Conservation (phyloP, 2,113 vertebrate genomes). For the Budorcas taxicolor region DNA sequence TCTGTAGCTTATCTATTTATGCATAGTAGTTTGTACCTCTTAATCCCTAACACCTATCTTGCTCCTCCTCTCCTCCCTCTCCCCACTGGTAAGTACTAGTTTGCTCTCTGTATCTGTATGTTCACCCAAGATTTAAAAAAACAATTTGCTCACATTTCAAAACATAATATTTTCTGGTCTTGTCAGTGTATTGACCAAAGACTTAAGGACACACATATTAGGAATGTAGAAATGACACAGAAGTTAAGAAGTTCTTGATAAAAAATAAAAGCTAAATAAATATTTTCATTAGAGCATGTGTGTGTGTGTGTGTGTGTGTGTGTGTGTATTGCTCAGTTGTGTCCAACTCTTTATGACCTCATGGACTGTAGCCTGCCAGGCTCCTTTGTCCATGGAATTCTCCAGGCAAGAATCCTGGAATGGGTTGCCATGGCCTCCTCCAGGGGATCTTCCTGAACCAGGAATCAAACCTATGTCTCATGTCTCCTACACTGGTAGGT, state of each 20-base stretch:
- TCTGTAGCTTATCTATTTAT: neutral
- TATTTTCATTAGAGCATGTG: neutral
- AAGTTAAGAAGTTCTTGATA: neutral
- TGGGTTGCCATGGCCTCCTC: neutral
- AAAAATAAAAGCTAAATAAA: neutral
- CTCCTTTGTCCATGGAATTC: neutral
- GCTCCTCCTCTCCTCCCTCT: neutral
- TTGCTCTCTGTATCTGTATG: neutral
- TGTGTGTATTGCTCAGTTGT: neutral
- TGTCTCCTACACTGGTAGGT: neutral
- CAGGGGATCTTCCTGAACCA: neutral
- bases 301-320: neutral
- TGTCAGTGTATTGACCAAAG: neutral
- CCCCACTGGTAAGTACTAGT: neutral
- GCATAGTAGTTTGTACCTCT: neutral
- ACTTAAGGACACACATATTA: neutral
- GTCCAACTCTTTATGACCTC: neutral
- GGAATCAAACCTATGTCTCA: neutral
- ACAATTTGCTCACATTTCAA: neutral
- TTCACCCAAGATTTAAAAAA: neutral
- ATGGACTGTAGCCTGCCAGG: neutral
- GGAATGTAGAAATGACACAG: neutral
- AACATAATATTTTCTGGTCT: neutral
- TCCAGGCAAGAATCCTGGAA: neutral
- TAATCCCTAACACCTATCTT: neutral